phyloP scores from a whole-genome alignment of 2,797 vertebrate genomes.

The Psittacula echo region DNA sequence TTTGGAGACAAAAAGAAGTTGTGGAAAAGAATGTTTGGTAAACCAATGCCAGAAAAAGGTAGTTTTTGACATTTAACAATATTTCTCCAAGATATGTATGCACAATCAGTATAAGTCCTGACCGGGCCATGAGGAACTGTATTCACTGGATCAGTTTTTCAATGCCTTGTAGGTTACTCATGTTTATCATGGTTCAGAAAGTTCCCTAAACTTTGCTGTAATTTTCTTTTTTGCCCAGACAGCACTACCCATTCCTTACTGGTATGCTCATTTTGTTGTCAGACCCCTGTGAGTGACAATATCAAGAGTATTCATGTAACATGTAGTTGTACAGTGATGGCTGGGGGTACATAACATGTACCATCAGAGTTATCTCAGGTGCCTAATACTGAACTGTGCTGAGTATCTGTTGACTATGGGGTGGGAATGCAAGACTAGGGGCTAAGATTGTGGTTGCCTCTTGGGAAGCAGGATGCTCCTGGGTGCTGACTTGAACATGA shows the following conservation, averaged over 20 bases:
- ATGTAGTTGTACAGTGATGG: rapidly evolving
- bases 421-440: background rate
- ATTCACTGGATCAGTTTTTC: background rate
- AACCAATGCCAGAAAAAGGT: background rate
- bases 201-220: background rate
- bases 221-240: background rate
- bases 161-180: background rate
- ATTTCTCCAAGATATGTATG: background rate
- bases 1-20: background rate
- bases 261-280: background rate
- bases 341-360: rapidly evolving
- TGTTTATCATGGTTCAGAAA: background rate
- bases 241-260: background rate
- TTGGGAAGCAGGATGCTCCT: background rate
- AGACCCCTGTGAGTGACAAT: too few species aligned
- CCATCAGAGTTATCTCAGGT: background rate
- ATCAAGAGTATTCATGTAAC: background rate
- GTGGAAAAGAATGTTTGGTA: background rate
- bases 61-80: background rate
- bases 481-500: background rate
- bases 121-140: background rate
- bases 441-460: background rate
- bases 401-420: background rate
- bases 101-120: background rate
- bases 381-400: background rate